These are phyloP conservation scores for Pipistrellus pygmaeus DNA, from an alignment of 2,797 vertebrate species.

Conservation along the genomic window DNA sequence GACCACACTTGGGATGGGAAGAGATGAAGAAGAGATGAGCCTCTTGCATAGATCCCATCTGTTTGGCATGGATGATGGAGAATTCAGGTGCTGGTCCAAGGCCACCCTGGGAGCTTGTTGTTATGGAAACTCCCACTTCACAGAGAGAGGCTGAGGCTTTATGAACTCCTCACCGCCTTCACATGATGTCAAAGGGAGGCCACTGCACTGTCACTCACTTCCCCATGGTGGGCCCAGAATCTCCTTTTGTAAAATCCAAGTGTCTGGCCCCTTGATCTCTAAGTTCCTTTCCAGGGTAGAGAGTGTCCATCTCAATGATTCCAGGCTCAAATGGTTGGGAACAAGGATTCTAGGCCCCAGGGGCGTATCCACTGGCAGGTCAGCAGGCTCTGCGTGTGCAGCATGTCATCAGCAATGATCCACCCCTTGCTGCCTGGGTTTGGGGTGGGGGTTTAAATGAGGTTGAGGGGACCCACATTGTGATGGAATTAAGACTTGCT, in stretches of 20 bases:
- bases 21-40: neutral
- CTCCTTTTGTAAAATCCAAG: neutral
- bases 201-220: neutral
- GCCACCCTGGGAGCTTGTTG: neutral
- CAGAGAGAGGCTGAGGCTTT: neutral
- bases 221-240: neutral
- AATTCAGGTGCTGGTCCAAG: neutral
- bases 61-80: neutral
- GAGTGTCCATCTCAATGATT: neutral
- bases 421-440: neutral
- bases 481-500: neutral
- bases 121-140: neutral
- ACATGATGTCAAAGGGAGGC: neutral
- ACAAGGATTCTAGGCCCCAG: neutral
- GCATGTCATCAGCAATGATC: neutral
- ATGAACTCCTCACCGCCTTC: neutral
- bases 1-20: neutral
- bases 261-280: neutral
- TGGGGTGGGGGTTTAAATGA: neutral
- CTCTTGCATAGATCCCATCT: neutral
- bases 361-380: neutral
- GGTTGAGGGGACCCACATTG: neutral
- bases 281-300: neutral
- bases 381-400: neutral
- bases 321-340: neutral